Evolutionary conservation across 2,113 vertebrate genomes (phyloP).

Genomic region (Onychorhynchus coronatus): DNA sequence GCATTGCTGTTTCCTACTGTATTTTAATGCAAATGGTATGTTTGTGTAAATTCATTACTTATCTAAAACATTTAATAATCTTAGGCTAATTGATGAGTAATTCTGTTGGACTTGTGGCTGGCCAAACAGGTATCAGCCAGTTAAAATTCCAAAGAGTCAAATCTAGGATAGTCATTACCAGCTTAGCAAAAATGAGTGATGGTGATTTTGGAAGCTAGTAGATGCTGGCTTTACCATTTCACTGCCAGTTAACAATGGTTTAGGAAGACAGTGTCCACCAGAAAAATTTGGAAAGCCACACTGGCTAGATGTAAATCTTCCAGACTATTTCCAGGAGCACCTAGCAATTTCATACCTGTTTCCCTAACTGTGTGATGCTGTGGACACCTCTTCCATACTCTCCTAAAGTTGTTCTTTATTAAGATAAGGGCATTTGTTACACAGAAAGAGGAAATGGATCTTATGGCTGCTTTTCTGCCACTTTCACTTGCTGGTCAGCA

Average conservation of each 20-base stretch:
- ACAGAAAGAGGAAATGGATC: neutral
- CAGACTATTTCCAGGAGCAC: neutral
- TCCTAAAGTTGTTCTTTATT: neutral
- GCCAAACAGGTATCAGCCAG: neutral
- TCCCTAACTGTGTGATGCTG: neutral
- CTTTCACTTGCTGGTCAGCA: neutral
- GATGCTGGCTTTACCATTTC: neutral
- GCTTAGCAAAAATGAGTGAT: neutral
- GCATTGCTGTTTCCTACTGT: neutral
- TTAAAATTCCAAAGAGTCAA: neutral
- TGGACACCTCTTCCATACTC: neutral
- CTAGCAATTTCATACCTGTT: neutral
- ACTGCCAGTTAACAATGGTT: neutral
- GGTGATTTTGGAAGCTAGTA: neutral
- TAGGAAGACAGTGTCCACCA: neutral
- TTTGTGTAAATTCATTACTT: neutral
- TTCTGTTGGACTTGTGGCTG: neutral
- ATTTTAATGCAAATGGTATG: neutral
- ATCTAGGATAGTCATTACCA: neutral
- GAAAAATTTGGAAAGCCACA: neutral
- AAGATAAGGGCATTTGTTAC: neutral
- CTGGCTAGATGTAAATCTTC: neutral
- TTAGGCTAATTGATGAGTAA: neutral
- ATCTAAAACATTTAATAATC: neutral
- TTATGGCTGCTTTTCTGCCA: neutral